phyloP scores from a whole-genome alignment of 1,140 invertebrate genomes.

The Zaprionus gabonicus region DNA sequence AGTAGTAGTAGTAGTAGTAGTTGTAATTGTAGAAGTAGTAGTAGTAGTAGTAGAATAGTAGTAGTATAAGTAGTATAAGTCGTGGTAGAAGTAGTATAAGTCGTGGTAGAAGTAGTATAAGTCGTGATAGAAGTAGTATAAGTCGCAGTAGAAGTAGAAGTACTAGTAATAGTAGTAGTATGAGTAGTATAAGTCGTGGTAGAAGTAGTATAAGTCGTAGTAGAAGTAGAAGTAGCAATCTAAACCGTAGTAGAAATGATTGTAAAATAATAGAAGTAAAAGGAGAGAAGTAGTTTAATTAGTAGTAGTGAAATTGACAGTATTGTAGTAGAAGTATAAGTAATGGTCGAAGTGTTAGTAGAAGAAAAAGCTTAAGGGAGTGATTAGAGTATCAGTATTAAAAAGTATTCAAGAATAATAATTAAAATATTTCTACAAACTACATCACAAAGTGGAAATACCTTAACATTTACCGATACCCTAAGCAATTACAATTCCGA shows the following conservation, averaged over 20 bases:
- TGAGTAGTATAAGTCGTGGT: background rate
- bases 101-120: too few species aligned
- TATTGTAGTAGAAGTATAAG: background rate
- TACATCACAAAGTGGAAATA: background rate
- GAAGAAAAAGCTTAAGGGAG: too few species aligned
- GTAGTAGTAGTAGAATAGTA: background rate
- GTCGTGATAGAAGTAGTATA: too few species aligned
- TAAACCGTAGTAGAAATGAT: background rate
- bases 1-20: background rate
- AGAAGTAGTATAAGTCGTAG: background rate
- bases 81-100: background rate
- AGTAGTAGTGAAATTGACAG: background rate
- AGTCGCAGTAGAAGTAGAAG: too few species aligned
- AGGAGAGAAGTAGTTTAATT: background rate
- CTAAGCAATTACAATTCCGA: slow-evolving; percentile 30
- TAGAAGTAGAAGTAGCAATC: background rate
- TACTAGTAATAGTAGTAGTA: too few species aligned
- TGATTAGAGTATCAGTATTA: too few species aligned
- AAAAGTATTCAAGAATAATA: too few species aligned
- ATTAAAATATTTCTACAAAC: background rate
- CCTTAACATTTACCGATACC: background rate
- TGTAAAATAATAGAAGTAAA: background rate
- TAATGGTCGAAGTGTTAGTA: too few species aligned
- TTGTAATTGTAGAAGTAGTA: background rate
- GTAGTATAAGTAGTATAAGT: background rate